These are phyloP conservation scores for Loriculus beryllinus DNA, from an alignment of 2,797 vertebrate genomes.

Conservation along the genomic window DNA sequence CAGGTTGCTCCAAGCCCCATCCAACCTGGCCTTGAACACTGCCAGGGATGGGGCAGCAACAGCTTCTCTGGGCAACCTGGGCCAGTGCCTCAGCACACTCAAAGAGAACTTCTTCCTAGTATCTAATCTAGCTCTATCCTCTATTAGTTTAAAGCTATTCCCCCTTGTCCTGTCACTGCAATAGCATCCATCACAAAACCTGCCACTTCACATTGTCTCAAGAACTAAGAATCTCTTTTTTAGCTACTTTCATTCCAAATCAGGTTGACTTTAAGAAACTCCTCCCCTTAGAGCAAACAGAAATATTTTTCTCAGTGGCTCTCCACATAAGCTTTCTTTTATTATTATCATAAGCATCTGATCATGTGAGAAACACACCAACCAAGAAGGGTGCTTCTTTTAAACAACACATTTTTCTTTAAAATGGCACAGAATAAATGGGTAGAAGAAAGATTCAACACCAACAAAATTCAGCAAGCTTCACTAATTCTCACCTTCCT, in stretches of 20 bases:
- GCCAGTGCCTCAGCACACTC: neutral
- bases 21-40: neutral
- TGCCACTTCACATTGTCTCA: neutral
- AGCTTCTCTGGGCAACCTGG: neutral
- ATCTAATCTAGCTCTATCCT: neutral
- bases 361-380: neutral
- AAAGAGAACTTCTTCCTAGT: neutral
- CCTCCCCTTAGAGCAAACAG: neutral
- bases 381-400: neutral
- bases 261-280: neutral
- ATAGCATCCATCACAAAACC: neutral
- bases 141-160: neutral
- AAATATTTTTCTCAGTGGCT: neutral
- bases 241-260: neutral
- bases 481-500: neutral
- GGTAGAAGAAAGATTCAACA: neutral
- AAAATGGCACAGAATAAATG: neutral
- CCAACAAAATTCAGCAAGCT: neutral
- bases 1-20: neutral
- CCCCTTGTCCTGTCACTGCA: neutral
- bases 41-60: neutral
- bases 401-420: neutral
- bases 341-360: neutral
- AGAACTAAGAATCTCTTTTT: neutral
- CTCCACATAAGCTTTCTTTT: neutral